Evolutionary conservation across 1,140 invertebrate genomes (phyloP).

Genomic region (Catajapyx aquilonaris): DNA sequence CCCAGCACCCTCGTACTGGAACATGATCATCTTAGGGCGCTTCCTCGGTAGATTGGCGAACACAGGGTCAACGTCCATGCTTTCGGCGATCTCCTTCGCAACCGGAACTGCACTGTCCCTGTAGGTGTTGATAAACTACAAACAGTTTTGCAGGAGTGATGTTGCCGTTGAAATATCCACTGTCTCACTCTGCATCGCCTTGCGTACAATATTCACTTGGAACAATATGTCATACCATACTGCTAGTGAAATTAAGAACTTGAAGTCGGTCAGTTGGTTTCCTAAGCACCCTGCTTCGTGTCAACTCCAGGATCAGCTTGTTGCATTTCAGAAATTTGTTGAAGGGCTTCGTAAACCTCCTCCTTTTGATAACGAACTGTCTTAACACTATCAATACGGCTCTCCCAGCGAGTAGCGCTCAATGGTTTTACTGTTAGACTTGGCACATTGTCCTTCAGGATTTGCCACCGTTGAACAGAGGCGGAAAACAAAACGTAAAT

Average conservation of each 20-base stretch:
- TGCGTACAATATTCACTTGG: not conserved
- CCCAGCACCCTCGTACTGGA: not conserved
- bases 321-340: not conserved
- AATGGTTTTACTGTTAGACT: not conserved
- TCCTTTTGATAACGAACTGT: not conserved
- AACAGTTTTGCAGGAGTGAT: not conserved
- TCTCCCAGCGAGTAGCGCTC: not conserved
- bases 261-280: not conserved
- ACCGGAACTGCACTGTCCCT: not conserved
- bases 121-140: not conserved
- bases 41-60: not conserved
- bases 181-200: not conserved
- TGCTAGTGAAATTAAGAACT: not conserved
- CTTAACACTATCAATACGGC: not conserved
- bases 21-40: not conserved
- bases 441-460: not conserved
- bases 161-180: not conserved
- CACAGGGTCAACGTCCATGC: not conserved
- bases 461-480: not conserved
- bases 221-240: not conserved
- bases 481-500: not conserved
- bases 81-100: not conserved
- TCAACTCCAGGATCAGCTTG: not conserved
- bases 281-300: not conserved
- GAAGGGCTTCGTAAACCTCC: not conserved